phyloP scores from a whole-genome alignment of 2,888 invertebrate species.

The Imbricaverruca yamaguchii region DNA sequence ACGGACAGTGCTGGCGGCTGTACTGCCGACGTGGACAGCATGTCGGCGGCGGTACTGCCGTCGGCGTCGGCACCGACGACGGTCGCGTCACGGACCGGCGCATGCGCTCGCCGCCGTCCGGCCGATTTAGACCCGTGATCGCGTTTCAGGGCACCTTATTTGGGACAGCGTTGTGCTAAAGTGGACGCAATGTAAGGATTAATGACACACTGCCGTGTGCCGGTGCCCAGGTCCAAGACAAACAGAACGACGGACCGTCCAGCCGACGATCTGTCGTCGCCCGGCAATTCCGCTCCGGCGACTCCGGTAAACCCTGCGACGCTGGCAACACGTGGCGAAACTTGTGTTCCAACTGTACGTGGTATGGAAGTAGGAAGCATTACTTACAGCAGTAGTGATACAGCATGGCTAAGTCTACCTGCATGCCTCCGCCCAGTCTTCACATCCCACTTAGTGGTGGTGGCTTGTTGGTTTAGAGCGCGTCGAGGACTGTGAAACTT shows the following conservation, averaged over 20 bases:
- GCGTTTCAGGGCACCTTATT: neutral
- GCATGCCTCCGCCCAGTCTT: no score
- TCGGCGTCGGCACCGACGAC: neutral
- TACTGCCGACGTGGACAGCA: neutral
- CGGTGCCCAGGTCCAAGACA: neutral
- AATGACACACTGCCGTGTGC: neutral
- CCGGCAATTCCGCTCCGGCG: no score
- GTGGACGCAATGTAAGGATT: neutral
- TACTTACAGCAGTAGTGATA: no score
- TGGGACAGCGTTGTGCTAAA: neutral
- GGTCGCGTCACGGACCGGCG: neutral
- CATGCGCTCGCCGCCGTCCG: neutral
- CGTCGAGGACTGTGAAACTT: no score
- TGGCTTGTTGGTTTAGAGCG: no score
- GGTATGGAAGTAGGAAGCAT: no score
- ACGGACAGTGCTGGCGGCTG: neutral
- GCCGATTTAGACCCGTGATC: slow-evolving; percentile 9
- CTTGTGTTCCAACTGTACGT: no score
- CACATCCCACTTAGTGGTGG: no score
- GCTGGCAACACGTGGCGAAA: no score
- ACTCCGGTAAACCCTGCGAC: no score
- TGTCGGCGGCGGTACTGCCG: neutral
- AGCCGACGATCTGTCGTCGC: no score
- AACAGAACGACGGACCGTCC: neutral
- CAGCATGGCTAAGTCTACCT: no score